A percentile compares a stretch with the other conserved stretches of the same genome.
phyloP scores from a whole-genome alignment of 2,888 invertebrate species.

The Cybosia mesomella region DNA sequence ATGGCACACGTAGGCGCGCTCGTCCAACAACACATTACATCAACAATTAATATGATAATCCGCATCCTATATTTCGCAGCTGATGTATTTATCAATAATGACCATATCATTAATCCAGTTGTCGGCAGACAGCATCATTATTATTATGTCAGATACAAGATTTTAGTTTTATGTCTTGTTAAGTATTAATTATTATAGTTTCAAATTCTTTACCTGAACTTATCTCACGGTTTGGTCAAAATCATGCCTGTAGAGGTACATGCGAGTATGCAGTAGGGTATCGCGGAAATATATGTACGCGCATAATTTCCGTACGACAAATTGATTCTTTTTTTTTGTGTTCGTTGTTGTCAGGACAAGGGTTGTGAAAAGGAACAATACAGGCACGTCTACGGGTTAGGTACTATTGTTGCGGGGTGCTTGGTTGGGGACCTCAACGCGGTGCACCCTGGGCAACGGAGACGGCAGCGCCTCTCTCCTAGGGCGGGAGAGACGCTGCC shows the following conservation, averaged over 20 bases:
- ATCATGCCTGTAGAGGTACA: background rate
- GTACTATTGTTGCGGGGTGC: too few species aligned
- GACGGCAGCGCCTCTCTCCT: too few species aligned
- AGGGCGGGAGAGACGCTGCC: too few species aligned
- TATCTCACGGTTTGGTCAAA: background rate
- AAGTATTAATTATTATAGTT: background rate
- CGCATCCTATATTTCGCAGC: background rate
- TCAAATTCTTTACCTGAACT: background rate
- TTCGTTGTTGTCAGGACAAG: too few species aligned
- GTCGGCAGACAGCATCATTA: background rate
- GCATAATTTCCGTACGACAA: too few species aligned
- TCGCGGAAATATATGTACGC: too few species aligned
- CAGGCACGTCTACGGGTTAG: too few species aligned
- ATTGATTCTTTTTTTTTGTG: too few species aligned
- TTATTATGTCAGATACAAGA: background rate
- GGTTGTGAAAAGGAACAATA: too few species aligned
- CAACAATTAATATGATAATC: slow-evolving; percentile 40
- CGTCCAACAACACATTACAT: slow-evolving; percentile 17
- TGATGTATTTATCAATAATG: background rate
- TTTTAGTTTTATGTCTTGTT: background rate
- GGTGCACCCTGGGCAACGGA: too few species aligned
- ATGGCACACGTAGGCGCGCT: background rate
- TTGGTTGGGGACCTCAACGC: too few species aligned
- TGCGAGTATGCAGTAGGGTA: background rate
- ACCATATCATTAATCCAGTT: background rate